phyloP scores from a whole-genome alignment of 2,888 invertebrate genomes.

The Acheta domesticus region DNA sequence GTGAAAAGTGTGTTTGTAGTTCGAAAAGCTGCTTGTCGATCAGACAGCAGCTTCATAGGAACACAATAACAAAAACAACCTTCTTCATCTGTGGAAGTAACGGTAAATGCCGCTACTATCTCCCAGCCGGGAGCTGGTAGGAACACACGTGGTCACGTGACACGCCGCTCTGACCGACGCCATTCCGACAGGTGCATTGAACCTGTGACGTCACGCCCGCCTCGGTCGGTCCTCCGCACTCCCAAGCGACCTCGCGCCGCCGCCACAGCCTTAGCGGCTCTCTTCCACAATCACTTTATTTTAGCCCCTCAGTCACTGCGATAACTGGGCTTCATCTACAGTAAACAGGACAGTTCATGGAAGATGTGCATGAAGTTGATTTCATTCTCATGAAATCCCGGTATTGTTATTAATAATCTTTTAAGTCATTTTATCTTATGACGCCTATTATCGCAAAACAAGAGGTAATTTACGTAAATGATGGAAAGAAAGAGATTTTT shows the following conservation, averaged over 20 bases:
- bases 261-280: neutral
- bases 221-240: constrained; percentile 2
- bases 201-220: neutral
- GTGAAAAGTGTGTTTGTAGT: neutral
- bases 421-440: no score
- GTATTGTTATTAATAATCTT: neutral
- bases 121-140: constrained; percentile 5
- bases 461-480: no score
- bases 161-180: constrained; percentile 9
- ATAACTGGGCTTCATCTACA: neutral
- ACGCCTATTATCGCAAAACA: no score
- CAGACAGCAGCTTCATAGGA: neutral
- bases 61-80: constrained; percentile 9
- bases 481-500: no score
- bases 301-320: neutral
- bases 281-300: neutral
- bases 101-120: constrained; percentile 18
- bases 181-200: constrained; percentile 18
- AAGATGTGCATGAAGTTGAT: neutral
- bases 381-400: neutral
- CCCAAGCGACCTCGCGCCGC: neutral
- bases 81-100: constrained; percentile 9
- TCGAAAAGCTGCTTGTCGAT: neutral
- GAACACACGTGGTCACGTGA: constrained; percentile 18
- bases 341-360: neutral